Evolutionary conservation across 2,113 vertebrate species (phyloP), one percentile per base, ranked within the genome.

Genomic region (Anas platyrhynchos): DNA sequence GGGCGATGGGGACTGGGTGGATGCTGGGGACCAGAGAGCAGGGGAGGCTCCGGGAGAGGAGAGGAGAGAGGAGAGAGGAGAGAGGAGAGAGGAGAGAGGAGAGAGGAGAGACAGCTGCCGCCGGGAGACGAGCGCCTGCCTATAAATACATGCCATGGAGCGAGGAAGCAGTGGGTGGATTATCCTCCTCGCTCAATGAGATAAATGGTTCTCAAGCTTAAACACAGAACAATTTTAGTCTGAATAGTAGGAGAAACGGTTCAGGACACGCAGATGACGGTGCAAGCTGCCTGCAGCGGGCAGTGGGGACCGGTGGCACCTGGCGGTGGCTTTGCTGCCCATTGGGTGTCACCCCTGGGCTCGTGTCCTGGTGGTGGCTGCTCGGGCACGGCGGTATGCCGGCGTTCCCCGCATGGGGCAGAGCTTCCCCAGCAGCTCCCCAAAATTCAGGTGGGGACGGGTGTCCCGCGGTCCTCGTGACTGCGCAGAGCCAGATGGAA

Each of bases 121-220:
- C 43, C 23, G 4, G 86, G 86, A 96, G 93, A 95, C 36, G 55
- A 95, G 90, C 25, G 66, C 68, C 89, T 94, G 92, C 81, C 97
- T 97, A 96, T 96, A 96, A 97, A 97, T 97, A 97, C 94, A 85
- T 95, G 96, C 83, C 96, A 89, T 85, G 91, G 91, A 96, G 78
- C 44, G 11, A 94, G 96, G 95, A 97, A 96, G 96, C 93, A 83
- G 96, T 96, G 97, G 96, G 96, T 87, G 96, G 92, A 96, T 94
- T 93, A 95, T 96, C 89, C 88, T 96, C 93, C 94, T 96, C 84
- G 55, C 80, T 97, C 97, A 97, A 97, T 96, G 96, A 97, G 96
- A 97, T 96, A 97, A 97, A 96, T 22, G 86, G 34, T 96, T 87
- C 86, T 93, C 88, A 88, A 95, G 96, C 91, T 95, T 94, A 96